Conservation (phyloP, 2,113 vertebrate species). For the Poicephalus meyeri region DNA sequence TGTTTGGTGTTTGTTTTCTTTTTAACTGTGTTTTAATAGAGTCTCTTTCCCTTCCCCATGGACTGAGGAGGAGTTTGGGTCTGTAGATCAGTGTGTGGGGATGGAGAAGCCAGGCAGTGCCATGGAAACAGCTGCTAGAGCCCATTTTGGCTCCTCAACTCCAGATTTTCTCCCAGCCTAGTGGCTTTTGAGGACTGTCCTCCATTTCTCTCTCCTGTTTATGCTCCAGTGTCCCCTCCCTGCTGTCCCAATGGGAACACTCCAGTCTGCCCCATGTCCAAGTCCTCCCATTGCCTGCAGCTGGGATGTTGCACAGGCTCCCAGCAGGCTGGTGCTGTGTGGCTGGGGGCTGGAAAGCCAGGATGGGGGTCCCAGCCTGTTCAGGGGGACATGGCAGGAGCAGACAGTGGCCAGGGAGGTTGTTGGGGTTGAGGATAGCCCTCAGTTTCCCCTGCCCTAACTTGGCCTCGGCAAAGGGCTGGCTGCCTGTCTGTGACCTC, state of each 20-base stretch:
- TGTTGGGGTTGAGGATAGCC: neutral
- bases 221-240: neutral
- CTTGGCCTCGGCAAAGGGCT: neutral
- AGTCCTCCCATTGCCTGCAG: fast-evolving
- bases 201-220: neutral
- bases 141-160: neutral
- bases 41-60: constrained; percentile 5
- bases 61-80: neutral
- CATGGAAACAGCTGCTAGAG: neutral
- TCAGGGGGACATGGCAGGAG: neutral
- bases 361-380: neutral
- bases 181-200: neutral
- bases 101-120: constrained; percentile 30
- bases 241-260: fast-evolving
- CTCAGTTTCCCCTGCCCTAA: neutral
- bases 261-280: fast-evolving
- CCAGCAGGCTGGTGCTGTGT: neutral
- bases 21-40: neutral
- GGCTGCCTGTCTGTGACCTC: neutral
- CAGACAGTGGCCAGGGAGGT: neutral
- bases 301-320: neutral
- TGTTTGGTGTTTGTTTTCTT: constrained; percentile 46
- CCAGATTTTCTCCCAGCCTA: constrained; percentile 1
- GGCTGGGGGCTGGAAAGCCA: neutral
- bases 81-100: neutral